Evolutionary conservation across 2,888 invertebrate species (phyloP).

Genomic region (Xanthia icteritia): DNA sequence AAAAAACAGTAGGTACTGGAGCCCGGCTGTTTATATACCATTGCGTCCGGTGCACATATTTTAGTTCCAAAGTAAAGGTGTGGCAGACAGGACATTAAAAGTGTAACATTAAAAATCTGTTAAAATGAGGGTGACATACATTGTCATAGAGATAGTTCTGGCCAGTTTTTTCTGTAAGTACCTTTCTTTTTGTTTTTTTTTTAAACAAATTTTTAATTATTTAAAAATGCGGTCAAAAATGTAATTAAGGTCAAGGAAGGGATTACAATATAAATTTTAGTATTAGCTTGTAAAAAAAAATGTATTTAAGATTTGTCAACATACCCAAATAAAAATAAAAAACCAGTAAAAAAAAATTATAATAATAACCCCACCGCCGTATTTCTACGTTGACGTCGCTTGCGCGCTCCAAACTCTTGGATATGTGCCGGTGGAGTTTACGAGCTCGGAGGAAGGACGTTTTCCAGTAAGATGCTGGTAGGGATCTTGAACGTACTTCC

Average conservation of each 20-base stretch:
- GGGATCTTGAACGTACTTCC: too few species aligned
- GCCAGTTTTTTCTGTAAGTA: conserved; percentile 30
- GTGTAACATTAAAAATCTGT: background rate
- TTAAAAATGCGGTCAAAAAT: background rate
- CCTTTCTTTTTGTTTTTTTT: background rate
- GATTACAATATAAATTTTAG: background rate
- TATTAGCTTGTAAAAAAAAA: too few species aligned
- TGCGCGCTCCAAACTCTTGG: too few species aligned
- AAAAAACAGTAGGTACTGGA: background rate
- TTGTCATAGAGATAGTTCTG: conserved; percentile 16
- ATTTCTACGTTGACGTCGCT: too few species aligned
- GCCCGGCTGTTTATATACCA: conserved; percentile 12
- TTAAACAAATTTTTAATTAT: too few species aligned
- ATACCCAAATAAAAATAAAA: too few species aligned
- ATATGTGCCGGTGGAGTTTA: too few species aligned
- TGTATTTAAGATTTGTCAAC: too few species aligned
- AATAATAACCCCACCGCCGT: too few species aligned
- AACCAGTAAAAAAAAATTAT: too few species aligned
- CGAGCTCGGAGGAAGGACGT: too few species aligned
- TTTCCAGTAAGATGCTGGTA: too few species aligned
- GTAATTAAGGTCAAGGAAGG: background rate
- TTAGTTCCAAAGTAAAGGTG: conserved; percentile 14
- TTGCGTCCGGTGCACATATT: background rate
- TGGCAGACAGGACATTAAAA: background rate
- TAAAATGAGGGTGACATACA: conserved; percentile 23